phyloP scores from a whole-genome alignment of 2,888 invertebrate genomes.

The Pristionchus maxplancki region DNA sequence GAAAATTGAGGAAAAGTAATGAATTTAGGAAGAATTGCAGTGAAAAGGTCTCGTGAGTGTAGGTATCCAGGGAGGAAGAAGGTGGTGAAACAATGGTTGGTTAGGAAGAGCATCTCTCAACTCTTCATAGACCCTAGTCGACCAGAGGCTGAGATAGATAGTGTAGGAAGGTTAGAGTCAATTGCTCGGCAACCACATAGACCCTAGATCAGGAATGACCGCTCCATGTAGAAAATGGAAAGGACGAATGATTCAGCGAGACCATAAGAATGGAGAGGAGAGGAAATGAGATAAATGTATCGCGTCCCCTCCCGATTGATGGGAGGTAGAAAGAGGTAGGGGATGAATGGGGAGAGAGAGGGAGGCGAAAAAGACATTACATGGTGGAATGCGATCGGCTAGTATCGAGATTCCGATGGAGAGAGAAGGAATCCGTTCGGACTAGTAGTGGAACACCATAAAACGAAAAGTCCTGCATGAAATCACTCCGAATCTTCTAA shows the following conservation, averaged over 20 bases:
- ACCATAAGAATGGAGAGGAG: slow-evolving; percentile 9
- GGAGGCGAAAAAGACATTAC: slow-evolving; percentile 42
- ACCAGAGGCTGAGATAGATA: no score
- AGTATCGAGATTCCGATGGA: slow-evolving; percentile 26
- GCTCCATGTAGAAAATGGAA: slow-evolving; percentile 34
- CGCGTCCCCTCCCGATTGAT: slow-evolving; percentile 37
- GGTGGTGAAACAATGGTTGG: slow-evolving; percentile 12
- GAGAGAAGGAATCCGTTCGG: background rate
- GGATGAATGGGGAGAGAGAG: slow-evolving; percentile 36
- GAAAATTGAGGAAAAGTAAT: background rate
- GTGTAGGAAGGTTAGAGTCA: no score
- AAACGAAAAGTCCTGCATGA: no score
- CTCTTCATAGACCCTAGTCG: no score
- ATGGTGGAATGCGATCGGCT: slow-evolving; percentile 47
- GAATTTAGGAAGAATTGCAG: background rate
- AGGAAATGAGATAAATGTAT: slow-evolving; percentile 46
- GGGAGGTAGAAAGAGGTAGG: slow-evolving; percentile 45
- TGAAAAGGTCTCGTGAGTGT: background rate
- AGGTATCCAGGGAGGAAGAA: background rate
- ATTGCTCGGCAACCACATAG: no score
- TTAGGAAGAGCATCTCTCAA: no score
- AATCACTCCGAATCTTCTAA: no score
- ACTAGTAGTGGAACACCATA: background rate
- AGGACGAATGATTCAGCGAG: slow-evolving; percentile 6
- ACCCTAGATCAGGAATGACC: no score